A percentile compares a stretch with the other conserved stretches of the same genome.
phyloP scores from a whole-genome alignment of 2,113 vertebrate genomes.

The Rattus norvegicus region DNA sequence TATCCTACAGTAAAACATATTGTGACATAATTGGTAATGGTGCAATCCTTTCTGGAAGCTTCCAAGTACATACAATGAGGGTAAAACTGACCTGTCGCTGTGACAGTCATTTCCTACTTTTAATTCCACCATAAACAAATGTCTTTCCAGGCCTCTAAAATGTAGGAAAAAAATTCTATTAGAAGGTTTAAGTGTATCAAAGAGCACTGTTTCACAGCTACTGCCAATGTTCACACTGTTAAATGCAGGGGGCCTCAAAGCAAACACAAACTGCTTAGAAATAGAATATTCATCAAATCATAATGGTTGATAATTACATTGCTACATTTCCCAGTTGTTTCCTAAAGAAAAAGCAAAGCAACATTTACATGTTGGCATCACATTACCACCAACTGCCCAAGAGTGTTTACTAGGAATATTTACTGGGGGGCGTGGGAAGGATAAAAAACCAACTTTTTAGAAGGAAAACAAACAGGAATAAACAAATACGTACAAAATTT shows the following conservation, averaged over 20 bases:
- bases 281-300: conserved; percentile 61
- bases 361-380: conserved; percentile 4
- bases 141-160: conserved; percentile 48
- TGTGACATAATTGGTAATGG: conserved; percentile 82
- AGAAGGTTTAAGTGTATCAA: conserved; percentile 83
- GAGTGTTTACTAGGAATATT: conserved; percentile 29
- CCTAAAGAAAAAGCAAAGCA: conserved; percentile 55
- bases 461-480: conserved; percentile 57
- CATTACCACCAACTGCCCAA: conserved; percentile 39
- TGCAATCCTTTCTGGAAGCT: conserved; percentile 83
- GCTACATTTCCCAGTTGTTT: conserved; percentile 40
- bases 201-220: conserved; percentile 80
- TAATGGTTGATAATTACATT: conserved; percentile 61
- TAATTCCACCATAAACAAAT: conserved; percentile 81
- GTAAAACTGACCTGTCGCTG: conserved; percentile 69
- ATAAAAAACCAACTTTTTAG: conserved; percentile 42
- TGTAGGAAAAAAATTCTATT: conserved; percentile 64
- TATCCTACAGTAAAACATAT: conserved; percentile 82
- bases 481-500: conserved; percentile 30
- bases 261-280: conserved; percentile 50
- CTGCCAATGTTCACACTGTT: conserved; percentile 51
- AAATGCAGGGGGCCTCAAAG: conserved; percentile 17
- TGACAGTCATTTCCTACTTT: conserved; percentile 80
- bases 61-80: conserved; percentile 64
- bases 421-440: not conserved